Evolutionary conservation across 2,113 vertebrate species (phyloP).

Genomic region (Eclectus roratus): DNA sequence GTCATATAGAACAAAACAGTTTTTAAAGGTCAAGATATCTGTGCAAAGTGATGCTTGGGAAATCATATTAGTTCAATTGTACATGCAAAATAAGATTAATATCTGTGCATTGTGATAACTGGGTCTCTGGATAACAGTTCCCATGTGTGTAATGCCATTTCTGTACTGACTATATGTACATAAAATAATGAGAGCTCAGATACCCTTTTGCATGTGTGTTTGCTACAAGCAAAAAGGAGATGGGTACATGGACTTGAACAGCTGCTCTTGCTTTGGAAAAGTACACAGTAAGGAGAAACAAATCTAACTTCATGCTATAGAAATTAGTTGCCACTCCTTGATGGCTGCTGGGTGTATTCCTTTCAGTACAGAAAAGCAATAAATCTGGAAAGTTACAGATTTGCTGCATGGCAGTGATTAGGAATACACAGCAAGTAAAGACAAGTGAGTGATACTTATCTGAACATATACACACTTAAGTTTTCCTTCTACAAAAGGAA

Average conservation of each 20-base stretch:
- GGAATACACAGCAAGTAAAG: background rate
- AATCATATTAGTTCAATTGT: background rate
- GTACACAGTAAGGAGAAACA: background rate
- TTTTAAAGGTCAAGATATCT: background rate
- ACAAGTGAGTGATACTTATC: accelerated
- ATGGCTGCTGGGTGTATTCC: background rate
- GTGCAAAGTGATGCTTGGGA: background rate
- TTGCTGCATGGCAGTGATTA: background rate
- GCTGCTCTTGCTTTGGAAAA: background rate
- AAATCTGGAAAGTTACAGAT: background rate
- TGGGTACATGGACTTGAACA: background rate
- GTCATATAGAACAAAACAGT: background rate
- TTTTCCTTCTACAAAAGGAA: background rate
- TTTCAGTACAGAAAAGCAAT: background rate
- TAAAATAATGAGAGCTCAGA: background rate
- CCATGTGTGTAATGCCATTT: background rate
- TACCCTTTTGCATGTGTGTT: accelerated
- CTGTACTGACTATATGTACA: background rate
- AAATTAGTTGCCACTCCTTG: background rate
- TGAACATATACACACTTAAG: accelerated
- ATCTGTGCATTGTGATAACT: background rate
- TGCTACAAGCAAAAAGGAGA: background rate
- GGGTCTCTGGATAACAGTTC: background rate
- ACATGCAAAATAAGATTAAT: background rate
- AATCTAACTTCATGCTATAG: background rate